A percentile compares a stretch with the other conserved stretches of the same genome.
Conservation (phyloP, 1,140 invertebrate genomes). For the Drosophila trapezifrons region DNA sequence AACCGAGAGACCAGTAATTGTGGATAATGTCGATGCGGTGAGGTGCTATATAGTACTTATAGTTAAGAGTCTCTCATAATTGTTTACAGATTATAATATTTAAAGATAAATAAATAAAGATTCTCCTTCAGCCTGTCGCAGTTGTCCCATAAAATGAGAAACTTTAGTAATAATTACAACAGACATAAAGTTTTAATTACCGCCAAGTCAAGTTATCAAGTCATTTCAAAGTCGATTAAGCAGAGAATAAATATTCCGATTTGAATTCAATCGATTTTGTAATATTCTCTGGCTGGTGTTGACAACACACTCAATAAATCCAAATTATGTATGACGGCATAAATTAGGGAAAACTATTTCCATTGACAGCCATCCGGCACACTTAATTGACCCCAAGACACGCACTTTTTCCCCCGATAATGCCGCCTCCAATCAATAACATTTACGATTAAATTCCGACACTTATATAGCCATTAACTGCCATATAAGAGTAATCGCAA, state of each 20-base stretch:
- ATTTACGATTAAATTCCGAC: slow-evolving; percentile 4
- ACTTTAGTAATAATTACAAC: slow-evolving; percentile 33
- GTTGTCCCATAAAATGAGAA: slow-evolving; percentile 13
- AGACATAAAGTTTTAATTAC: slow-evolving; percentile 52
- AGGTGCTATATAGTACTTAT: slow-evolving; percentile 48
- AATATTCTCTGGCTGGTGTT: slow-evolving; percentile 53
- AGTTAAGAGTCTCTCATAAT: slow-evolving; percentile 3
- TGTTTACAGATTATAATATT: slow-evolving; percentile 7
- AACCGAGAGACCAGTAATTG: slow-evolving; percentile 48
- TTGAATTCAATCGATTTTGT: slow-evolving; percentile 33
- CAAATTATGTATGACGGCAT: slow-evolving; percentile 66
- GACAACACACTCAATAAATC: slow-evolving; percentile 71
- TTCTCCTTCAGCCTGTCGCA: not conserved
- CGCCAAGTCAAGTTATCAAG: slow-evolving; percentile 41
- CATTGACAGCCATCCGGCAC: slow-evolving; percentile 42
- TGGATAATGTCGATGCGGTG: slow-evolving; percentile 53
- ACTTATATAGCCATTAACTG: slow-evolving; percentile 30
- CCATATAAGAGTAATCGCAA: slow-evolving; percentile 1
- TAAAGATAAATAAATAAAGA: not conserved
- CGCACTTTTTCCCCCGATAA: slow-evolving; percentile 29
- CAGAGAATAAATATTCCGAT: slow-evolving; percentile 22
- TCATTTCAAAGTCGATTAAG: slow-evolving; percentile 60
- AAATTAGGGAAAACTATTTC: slow-evolving; percentile 51
- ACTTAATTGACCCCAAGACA: slow-evolving; percentile 65
- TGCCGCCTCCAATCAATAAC: slow-evolving; percentile 18